These are phyloP conservation scores for Microtus pennsylvanicus DNA, from an alignment of 2,113 vertebrate genomes.

Conservation along the genomic window DNA sequence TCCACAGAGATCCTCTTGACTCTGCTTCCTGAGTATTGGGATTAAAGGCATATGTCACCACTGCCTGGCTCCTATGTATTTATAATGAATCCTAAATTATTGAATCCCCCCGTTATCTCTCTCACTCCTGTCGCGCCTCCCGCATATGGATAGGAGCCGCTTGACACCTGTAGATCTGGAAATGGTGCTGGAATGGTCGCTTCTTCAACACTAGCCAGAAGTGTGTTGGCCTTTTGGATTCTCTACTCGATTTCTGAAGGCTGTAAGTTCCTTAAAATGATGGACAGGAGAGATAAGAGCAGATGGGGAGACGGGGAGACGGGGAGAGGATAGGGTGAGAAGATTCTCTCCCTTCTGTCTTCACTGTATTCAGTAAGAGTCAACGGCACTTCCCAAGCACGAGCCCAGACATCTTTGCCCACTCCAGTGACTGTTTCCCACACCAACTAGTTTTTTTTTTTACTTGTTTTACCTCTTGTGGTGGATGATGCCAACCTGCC, in stretches of 20 bases:
- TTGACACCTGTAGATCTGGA: neutral
- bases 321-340: neutral
- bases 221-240: neutral
- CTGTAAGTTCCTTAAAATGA: neutral
- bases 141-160: neutral
- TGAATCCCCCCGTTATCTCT: neutral
- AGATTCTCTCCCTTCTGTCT: neutral
- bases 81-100: too few species aligned
- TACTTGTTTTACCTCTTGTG: neutral
- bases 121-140: too few species aligned
- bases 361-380: too few species aligned
- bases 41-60: neutral
- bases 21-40: neutral
- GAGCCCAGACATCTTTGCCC: neutral
- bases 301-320: neutral
- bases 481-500: too few species aligned
- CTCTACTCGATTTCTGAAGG: neutral
- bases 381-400: too few species aligned
- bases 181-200: neutral
- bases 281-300: neutral
- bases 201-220: neutral
- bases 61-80: neutral
- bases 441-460: neutral
- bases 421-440: neutral
- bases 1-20: neutral